phyloP scores from a whole-genome alignment of 2,797 vertebrate species.

The Nannoperca australis region DNA sequence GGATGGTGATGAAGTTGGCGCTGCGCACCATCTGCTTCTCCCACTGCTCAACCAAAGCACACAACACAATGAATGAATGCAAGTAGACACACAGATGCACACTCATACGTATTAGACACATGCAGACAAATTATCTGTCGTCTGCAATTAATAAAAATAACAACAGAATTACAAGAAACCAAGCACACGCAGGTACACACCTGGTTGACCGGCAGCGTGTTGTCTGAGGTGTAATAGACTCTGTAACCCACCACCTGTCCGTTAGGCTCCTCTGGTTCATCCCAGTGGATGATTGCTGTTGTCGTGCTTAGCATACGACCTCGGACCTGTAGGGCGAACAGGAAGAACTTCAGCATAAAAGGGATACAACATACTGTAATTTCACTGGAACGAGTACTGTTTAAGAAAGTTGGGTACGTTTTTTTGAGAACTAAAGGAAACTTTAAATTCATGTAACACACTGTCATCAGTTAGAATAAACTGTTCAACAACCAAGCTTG shows the following conservation, averaged over 20 bases:
- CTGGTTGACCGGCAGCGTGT: constrained; percentile 91
- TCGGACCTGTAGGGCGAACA: constrained; percentile 85
- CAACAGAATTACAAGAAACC: background rate
- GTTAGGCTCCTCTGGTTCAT: constrained; percentile 97
- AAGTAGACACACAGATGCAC: constrained; percentile 19
- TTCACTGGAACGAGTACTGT: background rate
- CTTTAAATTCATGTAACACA: background rate
- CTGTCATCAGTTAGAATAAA: background rate
- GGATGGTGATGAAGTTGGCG: constrained; percentile 95
- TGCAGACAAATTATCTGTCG: constrained; percentile 8
- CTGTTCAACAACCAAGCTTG: too few relatives aligned
- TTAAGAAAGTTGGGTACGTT: background rate
- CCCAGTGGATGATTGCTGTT: constrained; percentile 98
- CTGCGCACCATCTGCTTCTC: constrained; percentile 97
- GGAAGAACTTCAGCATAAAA: background rate
- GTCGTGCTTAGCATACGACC: constrained; percentile 98
- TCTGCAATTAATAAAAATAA: constrained; percentile 7
- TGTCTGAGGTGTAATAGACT: constrained; percentile 97
- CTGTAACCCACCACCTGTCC: constrained; percentile 98
- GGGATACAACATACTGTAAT: background rate
- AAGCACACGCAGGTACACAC: constrained; percentile 46
- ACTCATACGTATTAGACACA: constrained; percentile 17
- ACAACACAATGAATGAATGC: constrained; percentile 18
- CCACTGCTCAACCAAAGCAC: constrained; percentile 82
- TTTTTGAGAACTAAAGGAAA: background rate